Evolutionary conservation across 2,888 invertebrate species (phyloP).

Genomic region (Caenorhabditis becei): DNA sequence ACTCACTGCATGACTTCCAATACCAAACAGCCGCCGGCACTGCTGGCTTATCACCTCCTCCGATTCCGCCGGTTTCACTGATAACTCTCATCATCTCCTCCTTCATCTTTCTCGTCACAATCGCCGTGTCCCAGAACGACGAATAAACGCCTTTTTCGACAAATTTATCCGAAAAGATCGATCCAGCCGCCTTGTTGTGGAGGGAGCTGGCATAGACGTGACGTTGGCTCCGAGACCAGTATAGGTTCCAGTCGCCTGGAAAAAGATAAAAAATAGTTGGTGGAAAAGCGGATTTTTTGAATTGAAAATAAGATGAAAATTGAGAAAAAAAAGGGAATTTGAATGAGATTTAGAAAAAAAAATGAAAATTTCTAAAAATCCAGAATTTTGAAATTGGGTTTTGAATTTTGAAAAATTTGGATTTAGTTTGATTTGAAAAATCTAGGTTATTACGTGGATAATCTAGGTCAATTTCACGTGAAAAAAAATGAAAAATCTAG

Average conservation of each 20-base stretch:
- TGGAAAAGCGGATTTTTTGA: neutral
- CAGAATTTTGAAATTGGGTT: neutral
- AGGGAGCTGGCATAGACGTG: conserved; percentile 43
- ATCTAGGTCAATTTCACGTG: no score
- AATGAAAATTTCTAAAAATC: no score
- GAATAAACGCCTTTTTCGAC: conserved; percentile 23
- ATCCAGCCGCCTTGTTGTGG: conserved; percentile 17
- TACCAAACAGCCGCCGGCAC: conserved; percentile 41
- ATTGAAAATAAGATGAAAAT: neutral
- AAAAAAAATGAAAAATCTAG: no score
- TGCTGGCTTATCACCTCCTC: no score
- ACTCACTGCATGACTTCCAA: conserved; percentile 55
- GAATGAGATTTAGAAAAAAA: neutral
- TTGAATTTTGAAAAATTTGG: neutral
- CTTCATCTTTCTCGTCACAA: conserved; percentile 44
- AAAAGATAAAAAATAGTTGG: neutral
- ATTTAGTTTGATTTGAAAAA: no score
- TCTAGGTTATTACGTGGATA: no score
- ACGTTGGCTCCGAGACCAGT: conserved; percentile 56
- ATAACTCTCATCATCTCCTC: conserved; percentile 5
- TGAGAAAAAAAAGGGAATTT: no score
- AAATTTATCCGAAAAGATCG: conserved; percentile 52
- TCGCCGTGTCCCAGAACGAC: conserved; percentile 62
- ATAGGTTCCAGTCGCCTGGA: conserved; percentile 60
- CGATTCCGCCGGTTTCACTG: neutral